Base-by-base conservation (phyloP, 1,140 invertebrate genomes). In the Anoplolepis gracilipes region DNA sequence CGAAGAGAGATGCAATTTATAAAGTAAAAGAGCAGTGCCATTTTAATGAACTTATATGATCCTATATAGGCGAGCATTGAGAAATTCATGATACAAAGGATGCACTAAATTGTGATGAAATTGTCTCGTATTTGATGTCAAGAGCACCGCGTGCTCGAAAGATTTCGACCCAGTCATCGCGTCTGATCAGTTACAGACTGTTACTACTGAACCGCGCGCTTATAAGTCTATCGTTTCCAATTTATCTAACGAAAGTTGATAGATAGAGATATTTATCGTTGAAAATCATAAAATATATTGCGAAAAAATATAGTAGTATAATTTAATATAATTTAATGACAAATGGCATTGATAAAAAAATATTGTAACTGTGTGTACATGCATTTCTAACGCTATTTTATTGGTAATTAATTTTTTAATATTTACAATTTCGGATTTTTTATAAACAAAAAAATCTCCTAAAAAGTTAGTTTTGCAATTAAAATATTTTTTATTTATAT, bases 31-130 rank as follows among this genome's bases (percentile, higher is more conserved):
- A 28, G 2, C 22, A 4, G 5, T 1, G 8, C 4, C n/a, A 16
- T 76, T 79, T 79, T 79, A 79, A 79, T 79, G 28, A 79, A 55
- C 16, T 53, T 19, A 25, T 19, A 22, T 25, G n/a, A 67, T 39
- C 33, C 13, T 25, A n/a, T n/a, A n/a, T n/a, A 13, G 33, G 11
- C 33, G 7, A 53, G 22, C 22, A 22, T 33, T 16, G 39, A 69
- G 42, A 65, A 2, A 69, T 53, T 25, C 8, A 11, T n/a, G 25
- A 53, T n/a, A 36, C 11, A 11, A 49, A 49, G 36, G 22, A 16
- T 28, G 5, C 11, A 67, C 19, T 33, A 33, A 65, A 65, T 65
- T 30, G 7, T 25, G 25, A 39, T 33, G 11, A 78, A 67, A 67
- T 78, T 69, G 42, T 55, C 42, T 25, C 28, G 39, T 49, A 16